Base-by-base conservation (phyloP, 1,140 invertebrate species). In the Papilio aristodemus region DNA sequence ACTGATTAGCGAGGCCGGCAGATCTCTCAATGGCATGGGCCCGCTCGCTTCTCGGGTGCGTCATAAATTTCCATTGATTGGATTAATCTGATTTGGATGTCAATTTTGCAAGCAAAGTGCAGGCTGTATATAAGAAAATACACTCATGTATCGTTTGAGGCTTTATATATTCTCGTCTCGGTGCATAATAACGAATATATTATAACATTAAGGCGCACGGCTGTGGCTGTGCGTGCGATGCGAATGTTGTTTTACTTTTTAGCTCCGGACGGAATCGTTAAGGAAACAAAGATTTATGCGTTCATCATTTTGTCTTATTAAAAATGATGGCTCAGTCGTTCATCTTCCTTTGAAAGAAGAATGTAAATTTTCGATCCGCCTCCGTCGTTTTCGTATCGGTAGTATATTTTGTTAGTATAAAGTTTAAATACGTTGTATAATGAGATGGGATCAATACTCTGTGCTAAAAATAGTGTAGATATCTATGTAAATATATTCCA, bases 11-110 rank as follows among this genome's bases (percentile, higher is more conserved):
- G 74, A 78, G 77, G 74, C 75, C 71, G 71, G 73, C 79, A 75
- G 79, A 87, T 87, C 81, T 88, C 86, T 87, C 82, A 88, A 87
- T 86, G 86, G 82, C 80, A 75, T 63, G 72, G 71, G 72, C 71
- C 37, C 73, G 80, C 78, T 78, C 84, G 85, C 78, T 83, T 14
- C 83, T 81, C 70, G 83, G 83, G 85, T 87, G 86, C 89, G 86
- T 92, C 90, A 92, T 92, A 92, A 92, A 92, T 92, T 91, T 85
- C 81, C 87, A 91, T 91, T 92, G 90, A 92, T 92, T 91, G 90
- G 90, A 91, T 89, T 92, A 92, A 92, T 92, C 91, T 91, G 91
- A 92, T 92, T 91, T 91, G 89, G 81, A 87, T 89, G 91, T 91
- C 89, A 91, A 89, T 85, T 89, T 89, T 88, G 85, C 79, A 82